Evolutionary conservation across 2,888 invertebrate species (phyloP).

Genomic region (Diplolepis rosae): DNA sequence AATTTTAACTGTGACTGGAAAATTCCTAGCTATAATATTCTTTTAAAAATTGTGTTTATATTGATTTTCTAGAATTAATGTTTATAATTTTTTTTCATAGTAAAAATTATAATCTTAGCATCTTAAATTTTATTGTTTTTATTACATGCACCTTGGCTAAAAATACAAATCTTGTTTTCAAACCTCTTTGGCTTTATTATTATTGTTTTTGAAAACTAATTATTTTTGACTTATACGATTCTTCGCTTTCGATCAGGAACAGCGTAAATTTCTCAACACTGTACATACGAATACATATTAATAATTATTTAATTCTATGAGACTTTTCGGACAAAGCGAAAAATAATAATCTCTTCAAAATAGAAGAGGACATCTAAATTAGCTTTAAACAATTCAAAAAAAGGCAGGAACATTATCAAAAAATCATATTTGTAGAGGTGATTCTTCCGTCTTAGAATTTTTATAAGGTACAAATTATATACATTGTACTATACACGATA

Average conservation of each 20-base stretch:
- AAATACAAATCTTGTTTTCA: neutral
- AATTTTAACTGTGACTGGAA: too few species aligned
- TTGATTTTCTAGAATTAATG: too few species aligned
- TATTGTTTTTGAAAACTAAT: neutral
- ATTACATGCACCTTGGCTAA: neutral
- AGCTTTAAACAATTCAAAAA: slow-evolving; percentile 18
- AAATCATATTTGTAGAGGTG: slow-evolving; percentile 37
- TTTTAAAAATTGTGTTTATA: too few species aligned
- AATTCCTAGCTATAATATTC: too few species aligned
- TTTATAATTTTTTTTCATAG: too few species aligned
- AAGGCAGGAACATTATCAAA: slow-evolving; percentile 38
- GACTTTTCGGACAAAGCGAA: neutral
- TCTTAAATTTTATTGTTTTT: neutral
- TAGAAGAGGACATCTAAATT: neutral
- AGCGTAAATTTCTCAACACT: too few species aligned
- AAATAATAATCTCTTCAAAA: slow-evolving; percentile 2
- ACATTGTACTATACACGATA: slow-evolving; percentile 38
- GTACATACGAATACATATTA: too few species aligned
- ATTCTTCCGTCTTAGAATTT: slow-evolving; percentile 43
- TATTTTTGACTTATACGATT: too few species aligned
- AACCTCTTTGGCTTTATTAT: neutral
- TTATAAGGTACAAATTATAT: slow-evolving; percentile 42
- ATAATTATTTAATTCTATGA: neutral
- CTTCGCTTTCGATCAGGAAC: too few species aligned
- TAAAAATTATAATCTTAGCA: too few species aligned